These are phyloP conservation scores for Cynoglossus semilaevis DNA, from an alignment of 2,113 vertebrate species.

Conservation along the genomic window DNA sequence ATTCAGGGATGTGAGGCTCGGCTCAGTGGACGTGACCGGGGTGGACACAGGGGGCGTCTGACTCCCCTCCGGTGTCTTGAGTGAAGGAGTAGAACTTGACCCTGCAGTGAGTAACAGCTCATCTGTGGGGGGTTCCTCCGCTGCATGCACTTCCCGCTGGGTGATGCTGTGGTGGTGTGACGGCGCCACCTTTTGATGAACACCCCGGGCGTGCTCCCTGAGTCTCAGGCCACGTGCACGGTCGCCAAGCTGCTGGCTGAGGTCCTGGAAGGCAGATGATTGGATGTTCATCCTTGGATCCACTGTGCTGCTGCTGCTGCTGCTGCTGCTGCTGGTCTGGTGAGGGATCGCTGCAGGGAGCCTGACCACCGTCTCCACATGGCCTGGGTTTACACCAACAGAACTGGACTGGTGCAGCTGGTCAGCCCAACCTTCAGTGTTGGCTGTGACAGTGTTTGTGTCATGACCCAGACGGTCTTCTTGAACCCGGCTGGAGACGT, in stretches of 20 bases:
- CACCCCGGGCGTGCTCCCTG: conserved; percentile 57
- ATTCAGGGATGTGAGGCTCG: conserved; percentile 1
- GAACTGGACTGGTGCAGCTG: conserved; percentile 25
- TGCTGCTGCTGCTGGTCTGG: conserved; percentile 46
- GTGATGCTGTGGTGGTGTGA: conserved; percentile 73
- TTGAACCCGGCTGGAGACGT: conserved; percentile 9
- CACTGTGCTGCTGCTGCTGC: conserved; percentile 36
- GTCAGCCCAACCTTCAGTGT: conserved; percentile 34
- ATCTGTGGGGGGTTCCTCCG: conserved; percentile 60
- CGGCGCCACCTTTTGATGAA: conserved; percentile 28
- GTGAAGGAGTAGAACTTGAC: neutral
- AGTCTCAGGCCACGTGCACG: conserved; percentile 59
- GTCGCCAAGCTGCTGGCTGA: conserved; percentile 49
- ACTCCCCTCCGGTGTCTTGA: conserved; percentile 18
- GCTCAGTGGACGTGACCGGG: conserved; percentile 70
- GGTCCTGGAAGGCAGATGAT: conserved; percentile 42
- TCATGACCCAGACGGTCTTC: conserved; percentile 1
- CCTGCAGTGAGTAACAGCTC: conserved; percentile 33
- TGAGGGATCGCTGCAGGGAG: conserved; percentile 38
- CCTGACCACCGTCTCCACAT: conserved; percentile 38
- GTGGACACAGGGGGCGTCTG: conserved; percentile 37
- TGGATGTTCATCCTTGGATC: conserved; percentile 36
- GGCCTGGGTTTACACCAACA: conserved; percentile 28
- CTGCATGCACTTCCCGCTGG: conserved; percentile 61
- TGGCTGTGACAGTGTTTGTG: conserved; percentile 24